Base-by-base conservation (phyloP, 1,140 invertebrate species). In the Pseudobourletiella spinata region DNA sequence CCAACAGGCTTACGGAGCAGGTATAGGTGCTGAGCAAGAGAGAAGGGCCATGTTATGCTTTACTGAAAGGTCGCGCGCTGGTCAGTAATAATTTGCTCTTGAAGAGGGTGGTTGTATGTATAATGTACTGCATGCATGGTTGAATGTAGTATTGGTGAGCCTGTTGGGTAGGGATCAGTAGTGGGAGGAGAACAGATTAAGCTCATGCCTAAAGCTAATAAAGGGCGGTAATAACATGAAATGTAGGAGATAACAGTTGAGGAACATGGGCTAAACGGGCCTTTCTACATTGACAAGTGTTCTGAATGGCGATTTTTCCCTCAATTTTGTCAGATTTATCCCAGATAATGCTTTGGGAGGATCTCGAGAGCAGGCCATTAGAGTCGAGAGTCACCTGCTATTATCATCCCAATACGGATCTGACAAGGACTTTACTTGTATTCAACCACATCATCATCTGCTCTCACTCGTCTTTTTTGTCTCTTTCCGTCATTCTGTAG, bases 301-400 rank as follows among this genome's bases (percentile, higher is more conserved):
- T 39, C n/a, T 39, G 35, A n/a, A n/a, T 11, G n/a, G n/a, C 43
- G 43, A 8, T n/a, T 46, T 46, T 46, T 46, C 43, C 18, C 43
- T 46, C 43, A 46, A 46, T 46, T 46, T 11, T 8, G 43, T 46
- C n/a, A 22, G 43, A 46, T 46, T 46, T 46, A 18, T n/a, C n/a
- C n/a, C 3, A 22, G 35, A 39, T 46, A 22, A 46, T 46, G 43
- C 43, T 22, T 16, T 22, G 43, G 24, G 43, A 22, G 24, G 24
- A 18, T 20, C 43, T 46, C 43, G n/a, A 46, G 43, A 46, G 18
- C 3, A 46, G 4, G 24, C 43, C 43, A 46, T 46, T 46, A 46
- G n/a, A 46, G n/a, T 46, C n/a, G 6, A 46, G n/a, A 39, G 4
- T 46, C 43, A 46, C 43, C 43, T 46, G 43, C 43, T 46, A 46